Conservation (phyloP, 1,140 invertebrate genomes). For the Tigriopus japonicus region DNA sequence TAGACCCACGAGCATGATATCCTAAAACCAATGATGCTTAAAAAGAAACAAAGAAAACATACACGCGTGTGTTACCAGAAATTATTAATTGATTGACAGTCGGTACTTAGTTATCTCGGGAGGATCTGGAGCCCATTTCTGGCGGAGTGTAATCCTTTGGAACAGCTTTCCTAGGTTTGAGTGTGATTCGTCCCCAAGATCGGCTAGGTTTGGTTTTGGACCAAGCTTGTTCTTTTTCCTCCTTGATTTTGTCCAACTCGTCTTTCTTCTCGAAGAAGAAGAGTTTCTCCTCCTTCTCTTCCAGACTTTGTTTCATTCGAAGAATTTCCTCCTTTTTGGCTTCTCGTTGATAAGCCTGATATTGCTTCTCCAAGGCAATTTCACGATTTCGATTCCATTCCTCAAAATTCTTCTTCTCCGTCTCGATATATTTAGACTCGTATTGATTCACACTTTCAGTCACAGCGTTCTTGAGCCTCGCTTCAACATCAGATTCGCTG, state of each 20-base stretch:
- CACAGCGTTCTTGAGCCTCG: constrained; percentile 15
- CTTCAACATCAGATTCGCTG: constrained; percentile 9
- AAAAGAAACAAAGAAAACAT: too few species aligned
- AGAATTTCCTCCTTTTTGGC: constrained; percentile 20
- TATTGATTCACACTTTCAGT: constrained; percentile 17
- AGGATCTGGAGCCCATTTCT: background rate
- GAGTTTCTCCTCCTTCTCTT: constrained; percentile 23
- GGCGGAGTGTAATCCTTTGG: background rate
- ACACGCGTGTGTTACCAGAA: too few species aligned
- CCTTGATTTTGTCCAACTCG: constrained; percentile 20
- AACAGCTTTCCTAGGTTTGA: background rate
- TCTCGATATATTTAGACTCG: constrained; percentile 19
- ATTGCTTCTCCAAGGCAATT: constrained; percentile 20
- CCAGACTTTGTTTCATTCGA: constrained; percentile 22
- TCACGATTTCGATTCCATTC: constrained; percentile 21
- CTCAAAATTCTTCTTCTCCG: constrained; percentile 18
- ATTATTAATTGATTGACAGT: too few species aligned
- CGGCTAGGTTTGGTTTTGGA: background rate
- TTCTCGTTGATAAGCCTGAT: constrained; percentile 19
- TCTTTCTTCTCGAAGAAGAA: constrained; percentile 29
- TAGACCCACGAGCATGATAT: too few species aligned
- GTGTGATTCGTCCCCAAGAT: background rate
- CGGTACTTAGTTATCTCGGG: too few species aligned
- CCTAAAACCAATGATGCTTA: too few species aligned
- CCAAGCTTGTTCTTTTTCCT: constrained; percentile 13